These are phyloP conservation scores for Lottia scabra DNA, from an alignment of 2,888 invertebrate genomes.

Conservation along the genomic window DNA sequence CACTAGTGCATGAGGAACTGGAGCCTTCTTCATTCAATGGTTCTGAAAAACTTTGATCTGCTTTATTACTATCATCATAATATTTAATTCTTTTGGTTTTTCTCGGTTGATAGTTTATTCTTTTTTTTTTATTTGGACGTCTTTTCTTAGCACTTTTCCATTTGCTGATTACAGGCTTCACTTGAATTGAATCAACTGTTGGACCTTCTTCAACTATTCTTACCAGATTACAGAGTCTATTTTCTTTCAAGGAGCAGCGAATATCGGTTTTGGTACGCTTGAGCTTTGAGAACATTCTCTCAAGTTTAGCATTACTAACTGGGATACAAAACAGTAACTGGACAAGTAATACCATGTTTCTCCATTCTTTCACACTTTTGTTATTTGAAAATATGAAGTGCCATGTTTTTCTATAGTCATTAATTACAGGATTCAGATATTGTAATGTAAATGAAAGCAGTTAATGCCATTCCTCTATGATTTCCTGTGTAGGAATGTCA, in stretches of 20 bases:
- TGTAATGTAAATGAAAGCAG: background rate
- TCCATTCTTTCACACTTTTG: background rate
- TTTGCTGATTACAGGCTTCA: no score
- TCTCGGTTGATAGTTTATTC: no score
- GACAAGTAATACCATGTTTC: background rate
- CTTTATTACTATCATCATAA: no score
- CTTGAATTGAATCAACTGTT: background rate
- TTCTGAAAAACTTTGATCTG: no score
- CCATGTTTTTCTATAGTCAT: background rate
- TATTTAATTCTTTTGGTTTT: no score
- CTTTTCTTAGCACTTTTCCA: no score
- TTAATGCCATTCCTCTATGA: background rate
- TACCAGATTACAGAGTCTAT: background rate
- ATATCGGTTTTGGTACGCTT: background rate
- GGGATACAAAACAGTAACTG: background rate
- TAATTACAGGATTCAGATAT: background rate
- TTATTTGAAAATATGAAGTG: background rate
- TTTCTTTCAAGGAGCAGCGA: background rate
- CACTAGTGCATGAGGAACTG: no score
- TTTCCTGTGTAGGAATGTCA: background rate
- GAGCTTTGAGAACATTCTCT: conserved; percentile 8
- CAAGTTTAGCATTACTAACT: conserved; percentile 13
- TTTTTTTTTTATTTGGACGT: no score
- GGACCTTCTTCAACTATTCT: background rate
- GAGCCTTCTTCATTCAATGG: no score